Conservation (phyloP, 2,797 vertebrate species). For the Garrulus glandarius region DNA sequence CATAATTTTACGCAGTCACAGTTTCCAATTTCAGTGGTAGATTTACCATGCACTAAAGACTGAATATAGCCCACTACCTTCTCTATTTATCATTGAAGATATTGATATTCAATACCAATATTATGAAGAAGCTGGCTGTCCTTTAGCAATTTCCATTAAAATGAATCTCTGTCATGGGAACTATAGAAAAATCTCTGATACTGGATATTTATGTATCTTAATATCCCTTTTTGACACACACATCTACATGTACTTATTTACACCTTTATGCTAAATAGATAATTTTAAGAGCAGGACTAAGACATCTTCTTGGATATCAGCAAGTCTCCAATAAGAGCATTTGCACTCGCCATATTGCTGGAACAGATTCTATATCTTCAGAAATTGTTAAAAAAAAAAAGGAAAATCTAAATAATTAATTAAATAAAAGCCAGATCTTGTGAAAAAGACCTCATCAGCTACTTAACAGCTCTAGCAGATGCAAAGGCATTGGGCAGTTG, state of each 20-base stretch:
- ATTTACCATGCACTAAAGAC: not conserved
- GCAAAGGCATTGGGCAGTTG: conserved; percentile 55
- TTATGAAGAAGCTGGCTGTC: not conserved
- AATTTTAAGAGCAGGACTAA: not conserved
- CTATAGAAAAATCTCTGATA: not conserved
- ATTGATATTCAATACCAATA: not conserved
- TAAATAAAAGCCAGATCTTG: conserved; percentile 47
- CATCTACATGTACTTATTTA: not conserved
- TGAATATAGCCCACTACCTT: not conserved
- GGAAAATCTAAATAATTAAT: not conserved
- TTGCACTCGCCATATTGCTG: conserved; percentile 52
- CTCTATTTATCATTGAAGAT: not conserved
- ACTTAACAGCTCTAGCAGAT: conserved; percentile 57
- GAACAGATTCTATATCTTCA: conserved; percentile 53
- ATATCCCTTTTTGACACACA: not conserved
- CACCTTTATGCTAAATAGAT: not conserved
- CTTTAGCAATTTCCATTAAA: not conserved
- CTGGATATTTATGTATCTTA: not conserved
- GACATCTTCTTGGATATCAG: not conserved
- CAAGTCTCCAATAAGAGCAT: conserved; percentile 10
- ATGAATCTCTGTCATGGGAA: not conserved
- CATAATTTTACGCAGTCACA: not conserved
- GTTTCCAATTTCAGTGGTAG: not conserved
- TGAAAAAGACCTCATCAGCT: conserved; percentile 62
- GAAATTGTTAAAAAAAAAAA: not conserved